phyloP scores from a whole-genome alignment of 2,113 vertebrate species.

The Ovis canadensis region DNA sequence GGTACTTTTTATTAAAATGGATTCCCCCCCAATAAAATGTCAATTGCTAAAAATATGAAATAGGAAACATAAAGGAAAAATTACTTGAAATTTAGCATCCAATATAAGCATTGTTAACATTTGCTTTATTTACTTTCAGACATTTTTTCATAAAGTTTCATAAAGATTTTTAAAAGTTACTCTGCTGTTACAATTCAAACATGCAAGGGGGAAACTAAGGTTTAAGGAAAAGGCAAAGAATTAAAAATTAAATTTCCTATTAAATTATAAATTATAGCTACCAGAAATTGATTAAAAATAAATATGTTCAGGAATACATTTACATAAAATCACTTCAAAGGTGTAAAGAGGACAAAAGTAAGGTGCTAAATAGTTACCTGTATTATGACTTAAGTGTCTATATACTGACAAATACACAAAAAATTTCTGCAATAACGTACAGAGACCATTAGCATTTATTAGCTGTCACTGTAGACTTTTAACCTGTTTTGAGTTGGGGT shows the following conservation, averaged over 20 bases:
- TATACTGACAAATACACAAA: neutral
- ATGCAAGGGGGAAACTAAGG: neutral
- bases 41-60: slow-evolving; percentile 26
- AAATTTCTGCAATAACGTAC: neutral
- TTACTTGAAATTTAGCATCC: neutral
- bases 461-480: neutral
- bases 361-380: neutral
- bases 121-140: neutral
- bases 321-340: neutral
- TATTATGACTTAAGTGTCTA: rapidly evolving
- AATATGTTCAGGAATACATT: neutral
- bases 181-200: neutral
- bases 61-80: neutral
- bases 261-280: slow-evolving; percentile 16
- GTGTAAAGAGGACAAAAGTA: neutral
- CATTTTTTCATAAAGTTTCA: neutral
- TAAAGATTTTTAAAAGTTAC: neutral
- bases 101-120: neutral
- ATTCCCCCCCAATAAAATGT: slow-evolving; percentile 17
- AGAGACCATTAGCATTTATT: neutral
- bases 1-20: slow-evolving; percentile 36
- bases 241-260: neutral
- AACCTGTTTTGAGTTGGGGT: neutral
- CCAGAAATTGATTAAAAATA: neutral
- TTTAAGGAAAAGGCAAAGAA: neutral